Conservation (phyloP, 2,113 vertebrate genomes). For the Pseudorectes ferrugineus region DNA sequence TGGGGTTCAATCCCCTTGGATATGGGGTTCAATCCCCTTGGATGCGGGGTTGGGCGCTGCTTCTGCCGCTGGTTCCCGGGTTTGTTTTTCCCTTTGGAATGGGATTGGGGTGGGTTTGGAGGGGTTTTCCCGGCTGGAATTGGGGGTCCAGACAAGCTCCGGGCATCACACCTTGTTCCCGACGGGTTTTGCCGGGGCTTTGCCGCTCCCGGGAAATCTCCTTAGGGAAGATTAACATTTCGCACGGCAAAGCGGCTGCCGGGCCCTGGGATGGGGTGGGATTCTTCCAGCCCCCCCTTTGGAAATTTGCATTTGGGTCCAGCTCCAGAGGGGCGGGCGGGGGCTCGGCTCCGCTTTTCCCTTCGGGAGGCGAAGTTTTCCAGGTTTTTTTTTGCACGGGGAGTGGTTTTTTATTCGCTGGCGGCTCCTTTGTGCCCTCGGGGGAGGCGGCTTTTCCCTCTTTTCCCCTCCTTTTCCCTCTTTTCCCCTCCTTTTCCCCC, state of each 20-base stretch:
- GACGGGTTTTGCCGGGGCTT: not conserved
- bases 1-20: too few species aligned
- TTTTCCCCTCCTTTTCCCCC: not conserved
- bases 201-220: not conserved
- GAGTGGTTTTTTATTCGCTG: not conserved
- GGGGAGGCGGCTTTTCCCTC: not conserved
- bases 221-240: conserved; percentile 41
- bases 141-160: not conserved
- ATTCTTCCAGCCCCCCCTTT: not conserved
- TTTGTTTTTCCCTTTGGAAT: not conserved
- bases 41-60: too few species aligned
- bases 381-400: not conserved
- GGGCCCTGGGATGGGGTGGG: not conserved
- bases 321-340: rapidly evolving
- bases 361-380: rapidly evolving
- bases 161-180: not conserved
- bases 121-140: not conserved
- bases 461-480: not conserved
- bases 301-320: not conserved
- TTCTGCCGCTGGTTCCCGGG: rapidly evolving
- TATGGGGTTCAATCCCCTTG: rapidly evolving
- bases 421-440: rapidly evolving
- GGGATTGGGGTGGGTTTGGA: not conserved
- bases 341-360: not conserved
- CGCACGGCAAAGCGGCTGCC: not conserved